Base-by-base conservation (phyloP, 2,113 vertebrate species). In the Salvelinus namaycush region DNA sequence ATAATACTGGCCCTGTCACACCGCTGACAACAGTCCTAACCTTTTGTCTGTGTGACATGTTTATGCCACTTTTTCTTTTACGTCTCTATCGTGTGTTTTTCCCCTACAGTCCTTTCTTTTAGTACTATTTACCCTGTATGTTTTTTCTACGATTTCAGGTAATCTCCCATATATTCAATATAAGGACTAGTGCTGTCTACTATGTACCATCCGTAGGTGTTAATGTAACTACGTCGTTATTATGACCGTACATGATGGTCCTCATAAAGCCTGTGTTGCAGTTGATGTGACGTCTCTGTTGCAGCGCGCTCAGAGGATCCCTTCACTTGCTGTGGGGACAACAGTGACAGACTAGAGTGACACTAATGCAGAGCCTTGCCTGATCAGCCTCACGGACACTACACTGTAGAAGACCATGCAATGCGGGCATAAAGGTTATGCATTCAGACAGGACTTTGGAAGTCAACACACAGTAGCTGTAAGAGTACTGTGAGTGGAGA, bases 131-230 rank as follows among this genome's bases (percentile, higher is more conserved):
- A 9, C n/a, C n/a, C 3, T 9, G 59, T 24, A 24, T n/a, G 18
- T 0, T 1, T 62, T 0, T 24, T 62, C 59, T 22, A 22, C 2
- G 0, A 62, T n/a, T 20, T 24, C 20, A 62, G 0, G 7, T 24
- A 62, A 24, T 62, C 59, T 22, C 59, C 4, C 18, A 1, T 22
- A 22, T 7, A 62, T 22, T 62, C n/a, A 62, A 3, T 62, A 62
- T 22, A 22, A 8, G 59, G n/a, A 62, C 18, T 57, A 20, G 5
- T 22, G 59, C 59, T 22, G 59, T 24, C 20, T 22, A 16, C 22
- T 9, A 62, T 22, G n/a, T 24, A 3, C 20, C 5, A 9, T 62
- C 7, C 2, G 5, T 62, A 22, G 5, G 59, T 62, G n/a, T 62
- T 1, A 22, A 22, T 62, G 14, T 62, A 22, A 16, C 3, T 54